A percentile compares a stretch with the other conserved stretches of the same genome.
Conservation (phyloP, 2,888 invertebrate species). For the Thecophora atra region DNA sequence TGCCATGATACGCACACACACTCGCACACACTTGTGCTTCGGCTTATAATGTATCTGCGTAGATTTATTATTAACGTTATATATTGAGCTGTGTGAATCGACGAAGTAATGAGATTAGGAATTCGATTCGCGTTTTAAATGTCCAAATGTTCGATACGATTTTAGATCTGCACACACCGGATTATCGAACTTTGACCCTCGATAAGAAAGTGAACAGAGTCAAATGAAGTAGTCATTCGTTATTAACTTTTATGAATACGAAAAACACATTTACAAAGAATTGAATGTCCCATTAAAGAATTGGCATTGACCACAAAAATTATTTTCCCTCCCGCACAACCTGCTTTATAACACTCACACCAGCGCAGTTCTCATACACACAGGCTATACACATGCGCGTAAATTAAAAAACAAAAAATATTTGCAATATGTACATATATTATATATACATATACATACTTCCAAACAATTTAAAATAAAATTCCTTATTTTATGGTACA, state of each 20-base stretch:
- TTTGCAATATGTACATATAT: too few species aligned
- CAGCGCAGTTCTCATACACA: background rate
- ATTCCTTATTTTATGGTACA: background rate
- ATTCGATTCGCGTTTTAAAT: background rate
- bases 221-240: background rate
- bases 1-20: background rate
- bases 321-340: background rate
- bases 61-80: too few species aligned
- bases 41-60: too few species aligned
- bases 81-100: too few species aligned
- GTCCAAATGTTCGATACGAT: background rate
- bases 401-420: background rate
- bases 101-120: too few species aligned
- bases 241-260: too few species aligned
- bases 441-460: conserved; percentile 21
- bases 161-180: background rate
- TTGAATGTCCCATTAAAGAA: too few species aligned
- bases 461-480: background rate
- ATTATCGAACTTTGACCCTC: too few species aligned
- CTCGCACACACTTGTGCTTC: too few species aligned
- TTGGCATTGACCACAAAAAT: background rate
- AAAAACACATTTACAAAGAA: too few species aligned
- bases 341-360: background rate
- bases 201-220: background rate
- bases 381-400: background rate